Percentiles rank a stretch among this genome's conserved stretches.
phyloP scores from a whole-genome alignment of 2,888 invertebrate species.

The Meteorus cinctellus region DNA sequence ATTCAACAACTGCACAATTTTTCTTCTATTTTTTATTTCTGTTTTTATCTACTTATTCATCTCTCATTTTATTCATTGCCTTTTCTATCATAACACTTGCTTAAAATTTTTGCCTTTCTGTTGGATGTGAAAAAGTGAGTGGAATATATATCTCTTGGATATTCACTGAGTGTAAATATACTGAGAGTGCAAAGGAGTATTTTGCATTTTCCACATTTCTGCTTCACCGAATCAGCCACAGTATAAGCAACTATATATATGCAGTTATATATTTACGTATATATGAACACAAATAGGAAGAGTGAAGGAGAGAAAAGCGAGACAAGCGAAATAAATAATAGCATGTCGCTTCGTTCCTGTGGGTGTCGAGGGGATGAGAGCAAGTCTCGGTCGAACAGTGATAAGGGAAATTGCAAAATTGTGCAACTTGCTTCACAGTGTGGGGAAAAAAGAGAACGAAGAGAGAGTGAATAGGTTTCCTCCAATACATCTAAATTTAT shows the following conservation, averaged over 20 bases:
- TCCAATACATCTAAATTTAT: constrained; percentile 2
- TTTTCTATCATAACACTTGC: not conserved
- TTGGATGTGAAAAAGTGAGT: not conserved
- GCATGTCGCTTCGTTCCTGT: constrained; percentile 7
- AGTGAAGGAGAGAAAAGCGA: not conserved
- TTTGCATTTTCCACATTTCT: not conserved
- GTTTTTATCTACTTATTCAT: not conserved
- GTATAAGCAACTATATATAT: constrained; percentile 8
- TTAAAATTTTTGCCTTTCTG: not conserved
- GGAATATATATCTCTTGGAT: not conserved
- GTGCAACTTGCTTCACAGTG: constrained; percentile 15
- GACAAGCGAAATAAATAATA: constrained; percentile 23
- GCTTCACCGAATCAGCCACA: not conserved
- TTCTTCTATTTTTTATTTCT: not conserved
- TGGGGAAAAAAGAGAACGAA: not conserved
- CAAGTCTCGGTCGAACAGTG: constrained; percentile 5
- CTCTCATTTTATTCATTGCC: not conserved
- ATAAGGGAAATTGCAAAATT: constrained; percentile 24
- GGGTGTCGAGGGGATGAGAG: not conserved
- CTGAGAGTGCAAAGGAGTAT: not conserved
- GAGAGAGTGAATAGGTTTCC: not conserved
- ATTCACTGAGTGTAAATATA: not conserved
- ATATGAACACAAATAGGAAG: not conserved
- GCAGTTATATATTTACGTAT: not conserved
- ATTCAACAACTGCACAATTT: not conserved